Evolutionary conservation across 2,113 vertebrate genomes (phyloP).

Genomic region (Sinocyclocheilus rhinocerous): DNA sequence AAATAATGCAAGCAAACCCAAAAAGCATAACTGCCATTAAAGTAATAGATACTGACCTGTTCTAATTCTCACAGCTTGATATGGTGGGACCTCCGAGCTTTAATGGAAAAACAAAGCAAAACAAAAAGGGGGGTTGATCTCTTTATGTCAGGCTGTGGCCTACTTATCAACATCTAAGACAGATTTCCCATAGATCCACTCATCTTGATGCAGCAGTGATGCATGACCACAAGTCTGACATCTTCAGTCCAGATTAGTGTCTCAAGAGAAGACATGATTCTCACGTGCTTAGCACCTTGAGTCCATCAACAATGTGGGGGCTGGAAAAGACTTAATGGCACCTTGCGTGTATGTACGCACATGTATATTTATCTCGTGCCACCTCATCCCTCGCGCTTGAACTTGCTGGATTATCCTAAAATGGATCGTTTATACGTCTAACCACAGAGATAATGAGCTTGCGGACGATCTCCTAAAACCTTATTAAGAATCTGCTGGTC

Average conservation of each 20-base stretch:
- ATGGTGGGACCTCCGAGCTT: slow-evolving; percentile 73
- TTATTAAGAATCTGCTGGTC: slow-evolving; percentile 47
- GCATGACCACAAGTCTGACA: slow-evolving; percentile 31
- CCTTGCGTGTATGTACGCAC: neutral
- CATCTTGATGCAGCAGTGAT: slow-evolving; percentile 41
- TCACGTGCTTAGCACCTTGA: slow-evolving; percentile 41
- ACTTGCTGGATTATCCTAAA: slow-evolving; percentile 65
- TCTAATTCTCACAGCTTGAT: slow-evolving; percentile 75
- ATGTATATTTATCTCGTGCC: neutral
- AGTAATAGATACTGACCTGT: slow-evolving; percentile 71
- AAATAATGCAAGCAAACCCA: neutral
- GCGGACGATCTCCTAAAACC: slow-evolving; percentile 47
- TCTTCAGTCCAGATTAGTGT: slow-evolving; percentile 34
- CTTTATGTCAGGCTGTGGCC: slow-evolving; percentile 28
- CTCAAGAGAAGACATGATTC: slow-evolving; percentile 15
- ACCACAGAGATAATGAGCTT: slow-evolving; percentile 67
- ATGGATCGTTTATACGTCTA: slow-evolving; percentile 73
- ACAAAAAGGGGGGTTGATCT: slow-evolving; percentile 46
- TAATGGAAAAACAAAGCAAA: slow-evolving; percentile 52
- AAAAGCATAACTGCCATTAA: neutral
- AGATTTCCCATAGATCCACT: slow-evolving; percentile 51
- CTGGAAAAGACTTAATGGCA: neutral
- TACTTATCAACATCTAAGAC: slow-evolving; percentile 43
- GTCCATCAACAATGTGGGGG: neutral
- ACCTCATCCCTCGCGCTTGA: slow-evolving; percentile 22